phyloP scores from a whole-genome alignment of 2,797 vertebrate species.

The Eleutherodactylus coqui region DNA sequence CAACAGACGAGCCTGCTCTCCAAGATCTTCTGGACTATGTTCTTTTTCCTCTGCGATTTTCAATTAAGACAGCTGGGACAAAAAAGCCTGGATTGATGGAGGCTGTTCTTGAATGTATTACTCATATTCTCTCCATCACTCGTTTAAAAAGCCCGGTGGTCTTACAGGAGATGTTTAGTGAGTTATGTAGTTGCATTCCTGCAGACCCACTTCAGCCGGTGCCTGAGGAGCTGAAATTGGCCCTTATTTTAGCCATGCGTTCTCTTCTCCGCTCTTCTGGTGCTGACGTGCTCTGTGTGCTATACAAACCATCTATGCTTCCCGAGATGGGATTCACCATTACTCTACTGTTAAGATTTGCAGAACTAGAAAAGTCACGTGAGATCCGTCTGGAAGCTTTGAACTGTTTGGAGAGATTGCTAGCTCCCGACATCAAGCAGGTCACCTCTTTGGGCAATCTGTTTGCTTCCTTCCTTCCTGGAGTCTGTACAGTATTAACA shows the following conservation, averaged over 20 bases:
- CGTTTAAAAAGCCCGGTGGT: constrained; percentile 83
- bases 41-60: constrained; percentile 90
- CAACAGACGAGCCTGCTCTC: constrained; percentile 80
- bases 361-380: constrained; percentile 84
- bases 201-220: constrained; percentile 73
- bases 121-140: constrained; percentile 82
- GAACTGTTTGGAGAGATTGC: constrained; percentile 82
- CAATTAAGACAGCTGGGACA: constrained; percentile 82
- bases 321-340: constrained; percentile 87
- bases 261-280: constrained; percentile 86
- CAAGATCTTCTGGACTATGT: constrained; percentile 94
- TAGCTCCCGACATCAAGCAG: constrained; percentile 76
- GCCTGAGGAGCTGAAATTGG: constrained; percentile 89
- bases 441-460: constrained; percentile 73
- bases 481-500: constrained; percentile 79
- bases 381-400: constrained; percentile 82
- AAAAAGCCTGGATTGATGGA: constrained; percentile 82
- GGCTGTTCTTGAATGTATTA: constrained; percentile 80
- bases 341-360: constrained; percentile 85
- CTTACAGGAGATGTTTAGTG: constrained; percentile 85
- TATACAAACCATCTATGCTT: constrained; percentile 84
- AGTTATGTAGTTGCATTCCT: constrained; percentile 87
- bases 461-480: constrained; percentile 92
- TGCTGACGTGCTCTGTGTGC: constrained; percentile 78
- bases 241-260: constrained; percentile 79